Percentiles rank a stretch among this genome's conserved stretches.
Evolutionary conservation across 2,113 vertebrate species (phyloP).

Genomic region (Tapirus terrestris): DNA sequence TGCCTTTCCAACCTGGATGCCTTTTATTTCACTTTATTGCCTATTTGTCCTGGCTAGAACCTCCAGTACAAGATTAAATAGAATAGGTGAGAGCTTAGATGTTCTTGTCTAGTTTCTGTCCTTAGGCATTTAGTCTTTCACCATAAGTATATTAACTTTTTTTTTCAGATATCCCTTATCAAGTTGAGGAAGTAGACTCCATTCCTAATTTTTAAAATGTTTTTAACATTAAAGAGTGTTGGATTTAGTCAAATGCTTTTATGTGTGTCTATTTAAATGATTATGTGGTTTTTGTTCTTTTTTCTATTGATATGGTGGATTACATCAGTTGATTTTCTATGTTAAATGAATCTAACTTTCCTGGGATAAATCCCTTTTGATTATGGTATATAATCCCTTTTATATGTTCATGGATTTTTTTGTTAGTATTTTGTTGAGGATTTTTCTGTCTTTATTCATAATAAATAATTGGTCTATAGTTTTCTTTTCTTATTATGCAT

Average conservation of each 20-base stretch:
- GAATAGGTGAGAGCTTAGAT: neutral
- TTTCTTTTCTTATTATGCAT: neutral
- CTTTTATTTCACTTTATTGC: neutral
- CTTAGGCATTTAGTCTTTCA: neutral
- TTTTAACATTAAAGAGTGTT: neutral
- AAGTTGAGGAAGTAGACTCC: neutral
- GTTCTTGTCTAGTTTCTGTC: neutral
- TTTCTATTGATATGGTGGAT: neutral
- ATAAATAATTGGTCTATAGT: neutral
- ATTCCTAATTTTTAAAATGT: neutral
- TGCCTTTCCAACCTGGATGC: neutral
- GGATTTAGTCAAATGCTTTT: neutral
- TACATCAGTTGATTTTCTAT: neutral
- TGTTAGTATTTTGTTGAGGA: neutral
- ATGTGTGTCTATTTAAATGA: neutral
- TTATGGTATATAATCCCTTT: neutral
- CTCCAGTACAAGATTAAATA: neutral
- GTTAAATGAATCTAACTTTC: neutral
- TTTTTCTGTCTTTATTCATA: neutral
- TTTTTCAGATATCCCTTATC: neutral
- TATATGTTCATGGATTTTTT: neutral
- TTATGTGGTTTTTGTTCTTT: neutral
- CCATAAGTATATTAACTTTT: neutral
- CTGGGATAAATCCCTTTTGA: neutral
- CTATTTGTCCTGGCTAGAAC: neutral